These are phyloP conservation scores for Leptocoma aspasia DNA, from an alignment of 2,113 vertebrate species.

Conservation along the genomic window DNA sequence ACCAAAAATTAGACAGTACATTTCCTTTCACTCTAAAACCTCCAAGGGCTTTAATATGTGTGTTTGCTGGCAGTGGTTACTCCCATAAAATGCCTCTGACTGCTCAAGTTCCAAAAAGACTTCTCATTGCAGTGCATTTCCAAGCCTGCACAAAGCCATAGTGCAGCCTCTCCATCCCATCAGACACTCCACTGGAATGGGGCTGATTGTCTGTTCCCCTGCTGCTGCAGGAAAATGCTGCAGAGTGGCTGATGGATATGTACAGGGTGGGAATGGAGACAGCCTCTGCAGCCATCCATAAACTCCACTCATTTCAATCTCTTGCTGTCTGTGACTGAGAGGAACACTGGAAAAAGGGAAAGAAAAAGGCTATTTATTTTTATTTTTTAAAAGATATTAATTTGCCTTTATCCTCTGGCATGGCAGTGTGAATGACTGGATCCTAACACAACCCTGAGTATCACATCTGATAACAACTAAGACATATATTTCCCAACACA, in stretches of 20 bases:
- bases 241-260: slow-evolving; percentile 37
- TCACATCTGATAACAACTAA: not conserved
- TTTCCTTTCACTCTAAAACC: slow-evolving; percentile 12
- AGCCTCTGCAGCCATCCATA: slow-evolving; percentile 64
- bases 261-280: not conserved
- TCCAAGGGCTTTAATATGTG: not conserved
- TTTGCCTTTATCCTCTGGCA: not conserved
- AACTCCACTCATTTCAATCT: slow-evolving; percentile 51
- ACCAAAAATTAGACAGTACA: not conserved
- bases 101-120: not conserved
- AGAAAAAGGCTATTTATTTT: not conserved
- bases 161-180: not conserved
- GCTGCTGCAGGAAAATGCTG: not conserved
- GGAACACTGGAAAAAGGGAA: not conserved
- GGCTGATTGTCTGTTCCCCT: slow-evolving; percentile 15
- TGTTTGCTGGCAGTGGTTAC: not conserved
- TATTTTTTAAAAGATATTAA: not conserved
- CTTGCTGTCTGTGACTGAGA: slow-evolving; percentile 23
- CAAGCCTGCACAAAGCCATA: slow-evolving; percentile 5
- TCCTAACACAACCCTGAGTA: not conserved
- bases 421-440: not conserved
- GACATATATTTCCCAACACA: not conserved
- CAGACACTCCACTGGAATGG: not conserved
- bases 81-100: not conserved
- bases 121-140: slow-evolving; percentile 3